Evolutionary conservation across 2,113 vertebrate species (phyloP), one percentile per base, ranked within the genome.

Genomic region (Xiphophorus couchianus): DNA sequence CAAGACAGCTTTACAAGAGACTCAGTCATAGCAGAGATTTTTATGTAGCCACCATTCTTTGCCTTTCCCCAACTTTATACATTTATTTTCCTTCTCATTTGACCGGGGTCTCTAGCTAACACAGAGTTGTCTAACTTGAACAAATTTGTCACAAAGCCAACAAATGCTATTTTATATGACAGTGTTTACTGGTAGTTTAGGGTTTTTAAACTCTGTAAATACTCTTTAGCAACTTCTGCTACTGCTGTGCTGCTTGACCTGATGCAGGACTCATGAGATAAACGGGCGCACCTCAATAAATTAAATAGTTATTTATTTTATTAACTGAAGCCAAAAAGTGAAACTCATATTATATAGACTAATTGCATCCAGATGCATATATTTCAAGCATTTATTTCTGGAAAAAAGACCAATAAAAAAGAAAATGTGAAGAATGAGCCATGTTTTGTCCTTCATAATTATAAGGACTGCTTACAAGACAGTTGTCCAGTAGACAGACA

Each of bases 1-100:
- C 94, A 93, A 96, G 94, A 95, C 96, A 97, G 96, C 95, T 94
- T 93, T 95, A 95, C 93, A 84, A 91, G 90, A 91, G 91, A 93
- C 92, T 94, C 91, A 92, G 89, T 93, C 86, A 92, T 84, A 94
- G 91, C 93, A 92, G 84, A 91, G 84, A 65, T 87, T 74, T 92
- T 86, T 86, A 91, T 93, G 92, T 94, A 94, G 94, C 93, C 68
- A 75, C 91, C 92, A 89, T 94, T 90, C 77, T 91, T 93, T 94
- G 92, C 92, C 93, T 94, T 94, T 93, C 92, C 92, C 92, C 90
- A 92, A 89, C 90, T 84, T 84, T 75, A 85, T 89, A 86, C 67
- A 87, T 91, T 89, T 87, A 90, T 8, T 89, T 85, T 89, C 84
- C 68, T 79, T 85, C 83, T 60, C 77, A 84, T 85, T 86, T 86